phyloP scores from a whole-genome alignment of 2,113 vertebrate species.

The Chlamydotis undulata region DNA sequence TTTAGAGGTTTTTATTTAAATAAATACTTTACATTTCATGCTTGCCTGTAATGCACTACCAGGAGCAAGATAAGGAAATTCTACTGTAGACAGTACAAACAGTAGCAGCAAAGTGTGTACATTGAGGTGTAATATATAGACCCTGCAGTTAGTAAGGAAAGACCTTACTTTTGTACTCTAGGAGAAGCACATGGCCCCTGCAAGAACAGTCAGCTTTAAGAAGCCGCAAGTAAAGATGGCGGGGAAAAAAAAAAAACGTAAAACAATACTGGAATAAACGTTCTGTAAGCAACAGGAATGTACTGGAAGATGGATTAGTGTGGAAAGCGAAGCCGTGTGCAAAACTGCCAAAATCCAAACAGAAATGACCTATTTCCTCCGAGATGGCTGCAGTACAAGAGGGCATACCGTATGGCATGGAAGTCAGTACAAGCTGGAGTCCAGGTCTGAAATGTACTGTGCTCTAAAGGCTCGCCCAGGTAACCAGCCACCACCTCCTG shows the following conservation, averaged over 20 bases:
- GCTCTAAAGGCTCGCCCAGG: neutral
- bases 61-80: conserved; percentile 85
- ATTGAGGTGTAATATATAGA: conserved; percentile 83
- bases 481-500: neutral
- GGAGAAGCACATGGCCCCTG: conserved; percentile 77
- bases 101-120: conserved; percentile 92
- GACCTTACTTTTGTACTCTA: conserved; percentile 76
- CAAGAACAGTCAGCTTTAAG: conserved; percentile 78
- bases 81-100: conserved; percentile 89
- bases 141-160: conserved; percentile 85
- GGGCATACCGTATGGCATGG: conserved; percentile 38
- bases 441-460: conserved; percentile 16
- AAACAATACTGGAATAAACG: conserved; percentile 69
- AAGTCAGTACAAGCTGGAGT: conserved; percentile 63
- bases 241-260: neutral
- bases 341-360: conserved; percentile 67
- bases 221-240: conserved; percentile 68
- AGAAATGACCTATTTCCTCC: conserved; percentile 58
- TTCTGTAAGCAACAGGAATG: conserved; percentile 69
- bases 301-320: conserved; percentile 69
- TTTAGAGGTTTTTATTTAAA: conserved; percentile 90
- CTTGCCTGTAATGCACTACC: conserved; percentile 92
- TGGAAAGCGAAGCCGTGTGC: conserved; percentile 74
- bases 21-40: conserved; percentile 98
- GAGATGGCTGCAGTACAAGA: conserved; percentile 67